These are phyloP conservation scores for Stegastes partitus DNA, from an alignment of 2,113 vertebrate species.

Conservation along the genomic window DNA sequence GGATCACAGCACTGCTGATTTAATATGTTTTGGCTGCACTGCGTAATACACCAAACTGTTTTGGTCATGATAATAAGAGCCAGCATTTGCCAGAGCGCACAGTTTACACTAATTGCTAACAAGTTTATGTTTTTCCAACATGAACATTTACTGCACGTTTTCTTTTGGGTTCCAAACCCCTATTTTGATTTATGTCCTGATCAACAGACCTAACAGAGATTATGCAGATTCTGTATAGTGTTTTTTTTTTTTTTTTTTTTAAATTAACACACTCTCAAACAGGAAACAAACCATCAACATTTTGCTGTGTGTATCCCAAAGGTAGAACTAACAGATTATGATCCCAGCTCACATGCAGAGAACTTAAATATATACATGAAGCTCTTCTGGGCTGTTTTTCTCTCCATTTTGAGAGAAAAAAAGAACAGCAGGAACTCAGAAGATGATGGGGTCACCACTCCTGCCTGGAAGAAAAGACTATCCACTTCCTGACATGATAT, in stretches of 20 bases:
- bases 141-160: slow-evolving; percentile 61
- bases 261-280: slow-evolving; percentile 9
- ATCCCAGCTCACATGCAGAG: background rate
- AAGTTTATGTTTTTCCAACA: slow-evolving; percentile 73
- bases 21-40: slow-evolving; percentile 64
- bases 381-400: background rate
- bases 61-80: slow-evolving; percentile 69
- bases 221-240: background rate
- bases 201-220: slow-evolving; percentile 30
- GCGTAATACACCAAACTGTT: slow-evolving; percentile 62
- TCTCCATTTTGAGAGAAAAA: background rate
- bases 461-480: slow-evolving; percentile 42
- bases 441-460: slow-evolving; percentile 51
- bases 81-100: slow-evolving; percentile 65
- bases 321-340: background rate
- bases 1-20: slow-evolving; percentile 42
- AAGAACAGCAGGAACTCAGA: slow-evolving; percentile 30
- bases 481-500: slow-evolving; percentile 64
- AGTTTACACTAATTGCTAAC: slow-evolving; percentile 77
- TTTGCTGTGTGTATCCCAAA: slow-evolving; percentile 16
- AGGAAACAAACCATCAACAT: slow-evolving; percentile 21
- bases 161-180: slow-evolving; percentile 25
- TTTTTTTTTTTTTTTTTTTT: background rate
- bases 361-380: slow-evolving; percentile 1
- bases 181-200: slow-evolving; percentile 43